These are phyloP conservation scores for Macrosiphum euphorbiae DNA, from an alignment of 2,888 invertebrate species.

Conservation along the genomic window DNA sequence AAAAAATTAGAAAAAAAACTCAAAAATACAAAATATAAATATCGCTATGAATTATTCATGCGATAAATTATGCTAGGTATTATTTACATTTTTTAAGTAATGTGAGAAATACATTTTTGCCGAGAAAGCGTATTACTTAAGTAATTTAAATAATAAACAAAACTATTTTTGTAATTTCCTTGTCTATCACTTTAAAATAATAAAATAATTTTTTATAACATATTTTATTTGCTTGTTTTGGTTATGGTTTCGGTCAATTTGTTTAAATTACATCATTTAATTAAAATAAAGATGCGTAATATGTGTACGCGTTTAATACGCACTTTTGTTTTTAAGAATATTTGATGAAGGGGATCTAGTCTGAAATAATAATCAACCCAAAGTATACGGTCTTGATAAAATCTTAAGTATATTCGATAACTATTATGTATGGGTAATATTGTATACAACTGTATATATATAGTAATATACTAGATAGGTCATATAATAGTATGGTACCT, in stretches of 20 bases:
- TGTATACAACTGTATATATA: too few relatives aligned
- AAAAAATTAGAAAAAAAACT: not conserved
- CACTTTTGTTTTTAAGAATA: not conserved
- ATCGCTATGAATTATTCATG: constrained; percentile 25
- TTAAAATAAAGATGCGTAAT: not conserved
- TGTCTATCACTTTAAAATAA: not conserved
- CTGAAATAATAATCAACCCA: not conserved
- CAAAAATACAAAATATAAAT: not conserved
- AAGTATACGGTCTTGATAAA: not conserved
- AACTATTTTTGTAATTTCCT: not conserved
- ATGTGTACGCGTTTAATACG: not conserved
- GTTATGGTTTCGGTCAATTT: not conserved
- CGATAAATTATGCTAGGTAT: constrained; percentile 26
- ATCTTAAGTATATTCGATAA: not conserved
- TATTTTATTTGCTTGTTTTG: not conserved
- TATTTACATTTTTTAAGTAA: constrained; percentile 10
- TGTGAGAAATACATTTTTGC: constrained; percentile 3
- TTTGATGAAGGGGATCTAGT: not conserved
- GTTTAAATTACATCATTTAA: not conserved
- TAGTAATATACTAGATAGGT: too few relatives aligned
- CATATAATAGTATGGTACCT: too few relatives aligned
- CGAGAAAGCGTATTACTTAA: not conserved
- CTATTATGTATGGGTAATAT: not conserved
- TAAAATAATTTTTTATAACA: not conserved
- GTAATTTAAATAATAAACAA: constrained; percentile 21